Evolutionary conservation across 2,113 vertebrate species (phyloP).

Genomic region (Saccopteryx bilineata): DNA sequence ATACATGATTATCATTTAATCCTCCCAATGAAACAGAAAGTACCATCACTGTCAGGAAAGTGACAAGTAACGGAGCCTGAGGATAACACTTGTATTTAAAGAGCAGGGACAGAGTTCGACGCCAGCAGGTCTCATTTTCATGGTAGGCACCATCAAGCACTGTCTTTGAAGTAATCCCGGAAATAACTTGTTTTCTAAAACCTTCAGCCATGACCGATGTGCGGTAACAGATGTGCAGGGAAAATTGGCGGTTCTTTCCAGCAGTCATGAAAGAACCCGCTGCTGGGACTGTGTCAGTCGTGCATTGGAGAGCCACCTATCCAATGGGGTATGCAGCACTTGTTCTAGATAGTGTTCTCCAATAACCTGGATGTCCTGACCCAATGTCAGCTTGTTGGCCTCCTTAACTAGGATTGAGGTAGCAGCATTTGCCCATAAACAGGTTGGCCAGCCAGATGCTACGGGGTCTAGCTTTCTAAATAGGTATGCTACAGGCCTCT

Average conservation of each 20-base stretch:
- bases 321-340: no score
- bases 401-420: no score
- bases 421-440: no score
- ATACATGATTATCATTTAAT: accelerated
- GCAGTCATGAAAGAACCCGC: background rate
- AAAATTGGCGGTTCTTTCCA: no score
- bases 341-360: no score
- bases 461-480: no score
- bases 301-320: no score
- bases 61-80: background rate
- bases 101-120: background rate
- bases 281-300: no score
- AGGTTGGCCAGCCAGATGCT: no score
- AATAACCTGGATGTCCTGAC: no score
- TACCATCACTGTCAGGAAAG: background rate
- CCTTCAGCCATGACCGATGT: background rate
- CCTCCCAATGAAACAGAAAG: background rate
- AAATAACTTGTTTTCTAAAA: background rate
- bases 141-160: background rate
- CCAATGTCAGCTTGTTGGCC: no score
- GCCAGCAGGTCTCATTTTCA: background rate
- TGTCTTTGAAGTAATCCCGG: background rate
- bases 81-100: background rate
- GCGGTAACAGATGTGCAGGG: accelerated
- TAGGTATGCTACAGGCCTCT: no score